These are phyloP conservation scores for Acronicta aceris DNA, from an alignment of 2,888 invertebrate genomes.

Conservation along the genomic window DNA sequence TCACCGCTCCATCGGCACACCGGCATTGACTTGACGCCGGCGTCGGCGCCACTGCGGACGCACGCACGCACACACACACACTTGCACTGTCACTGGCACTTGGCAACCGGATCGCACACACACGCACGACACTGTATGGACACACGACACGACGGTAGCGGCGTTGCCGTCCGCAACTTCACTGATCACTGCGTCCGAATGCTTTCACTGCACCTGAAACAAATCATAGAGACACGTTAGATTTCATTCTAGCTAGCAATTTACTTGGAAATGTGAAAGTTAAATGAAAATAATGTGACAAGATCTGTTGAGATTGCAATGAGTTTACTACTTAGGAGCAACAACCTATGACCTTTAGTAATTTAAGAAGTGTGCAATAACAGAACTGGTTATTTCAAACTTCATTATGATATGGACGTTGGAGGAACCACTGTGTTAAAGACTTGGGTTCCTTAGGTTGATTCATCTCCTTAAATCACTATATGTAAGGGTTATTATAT, in stretches of 20 bases:
- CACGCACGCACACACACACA: slow-evolving; percentile 63
- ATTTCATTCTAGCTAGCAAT: slow-evolving; percentile 6
- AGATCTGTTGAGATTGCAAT: neutral
- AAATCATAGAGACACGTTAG: slow-evolving; percentile 60
- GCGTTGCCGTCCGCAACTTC: slow-evolving; percentile 63
- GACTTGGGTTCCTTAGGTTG: slow-evolving; percentile 24
- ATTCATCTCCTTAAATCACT: slow-evolving; percentile 27
- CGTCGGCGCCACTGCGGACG: slow-evolving; percentile 81
- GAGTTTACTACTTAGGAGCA: neutral
- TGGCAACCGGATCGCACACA: slow-evolving; percentile 59
- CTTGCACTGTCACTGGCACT: slow-evolving; percentile 61
- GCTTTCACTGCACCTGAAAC: slow-evolving; percentile 76
- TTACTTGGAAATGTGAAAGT: neutral
- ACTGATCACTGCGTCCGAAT: slow-evolving; percentile 61
- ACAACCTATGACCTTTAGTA: neutral
- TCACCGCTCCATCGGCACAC: slow-evolving; percentile 89
- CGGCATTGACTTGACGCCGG: slow-evolving; percentile 83
- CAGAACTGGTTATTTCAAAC: neutral
- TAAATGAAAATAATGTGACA: too few species aligned
- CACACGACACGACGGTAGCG: slow-evolving; percentile 56
- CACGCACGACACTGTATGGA: slow-evolving; percentile 58
- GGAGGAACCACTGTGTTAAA: neutral
- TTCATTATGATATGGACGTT: neutral
- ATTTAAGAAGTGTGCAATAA: too few species aligned
- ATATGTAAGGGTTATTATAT: slow-evolving; percentile 30